phyloP scores from a whole-genome alignment of 2,797 vertebrate species.

The Myotis daubentonii region DNA sequence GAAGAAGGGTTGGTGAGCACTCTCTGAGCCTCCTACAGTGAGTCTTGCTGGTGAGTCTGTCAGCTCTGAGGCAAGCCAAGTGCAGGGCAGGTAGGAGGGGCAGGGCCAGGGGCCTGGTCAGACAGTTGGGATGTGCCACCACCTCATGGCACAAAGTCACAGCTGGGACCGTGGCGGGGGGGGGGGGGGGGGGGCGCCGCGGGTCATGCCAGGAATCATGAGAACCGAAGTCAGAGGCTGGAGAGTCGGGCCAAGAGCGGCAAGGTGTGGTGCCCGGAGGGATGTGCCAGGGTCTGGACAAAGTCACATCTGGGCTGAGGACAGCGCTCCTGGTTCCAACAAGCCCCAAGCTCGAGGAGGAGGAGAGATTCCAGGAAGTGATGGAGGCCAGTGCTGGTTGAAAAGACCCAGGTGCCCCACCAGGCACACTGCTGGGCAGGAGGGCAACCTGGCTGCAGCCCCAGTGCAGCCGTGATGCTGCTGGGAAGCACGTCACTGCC shows the following conservation, averaged over 20 bases:
- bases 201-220: background rate
- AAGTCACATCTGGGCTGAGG: background rate
- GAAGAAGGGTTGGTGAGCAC: background rate
- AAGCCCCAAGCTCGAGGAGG: background rate
- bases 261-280: background rate
- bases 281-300: background rate
- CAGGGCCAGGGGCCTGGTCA: background rate
- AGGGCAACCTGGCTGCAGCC: background rate
- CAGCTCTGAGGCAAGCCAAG: background rate
- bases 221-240: background rate
- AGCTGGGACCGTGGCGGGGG: background rate
- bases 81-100: background rate
- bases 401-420: background rate
- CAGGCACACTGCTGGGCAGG: background rate
- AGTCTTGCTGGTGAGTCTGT: background rate
- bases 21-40: background rate
- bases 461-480: background rate
- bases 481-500: background rate
- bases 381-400: background rate
- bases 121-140: background rate
- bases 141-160: background rate
- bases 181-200: accelerated
- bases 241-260: background rate
- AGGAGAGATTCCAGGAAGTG: background rate
- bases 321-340: background rate